Conservation (phyloP, 2,888 invertebrate species). For the Lepidocyrtoides sp. region DNA sequence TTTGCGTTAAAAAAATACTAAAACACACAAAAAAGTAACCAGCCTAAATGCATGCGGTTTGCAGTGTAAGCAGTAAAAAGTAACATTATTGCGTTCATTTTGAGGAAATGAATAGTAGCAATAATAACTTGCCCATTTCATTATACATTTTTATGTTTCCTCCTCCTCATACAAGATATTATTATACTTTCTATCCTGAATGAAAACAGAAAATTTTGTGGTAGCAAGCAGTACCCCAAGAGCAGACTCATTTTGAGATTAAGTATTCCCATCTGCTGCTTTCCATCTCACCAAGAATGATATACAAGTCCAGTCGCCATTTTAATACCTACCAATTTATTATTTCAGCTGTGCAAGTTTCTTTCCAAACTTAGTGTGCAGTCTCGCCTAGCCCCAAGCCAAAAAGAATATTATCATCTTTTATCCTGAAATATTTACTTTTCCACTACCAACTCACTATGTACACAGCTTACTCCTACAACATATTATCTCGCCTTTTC, state of each 20-base stretch:
- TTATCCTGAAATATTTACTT: too few relatives aligned
- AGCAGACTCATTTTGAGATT: background rate
- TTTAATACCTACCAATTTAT: background rate
- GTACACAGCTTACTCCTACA: too few relatives aligned
- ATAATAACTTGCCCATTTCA: background rate
- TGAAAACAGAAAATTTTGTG: too few relatives aligned
- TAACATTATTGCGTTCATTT: background rate
- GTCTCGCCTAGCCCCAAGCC: background rate
- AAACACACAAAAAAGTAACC: too few relatives aligned
- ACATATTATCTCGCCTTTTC: too few relatives aligned
- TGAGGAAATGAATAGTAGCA: background rate
- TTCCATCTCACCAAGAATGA: background rate
- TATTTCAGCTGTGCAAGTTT: background rate
- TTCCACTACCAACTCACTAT: too few relatives aligned
- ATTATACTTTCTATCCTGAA: too few relatives aligned
- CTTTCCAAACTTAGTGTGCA: too few relatives aligned
- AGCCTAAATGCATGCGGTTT: background rate
- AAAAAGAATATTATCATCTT: too few relatives aligned
- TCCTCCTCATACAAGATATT: background rate
- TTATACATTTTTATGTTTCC: background rate
- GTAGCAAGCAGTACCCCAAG: too few relatives aligned
- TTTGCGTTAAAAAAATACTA: background rate
- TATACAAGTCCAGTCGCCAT: background rate
- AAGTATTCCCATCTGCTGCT: slow-evolving; percentile 1
- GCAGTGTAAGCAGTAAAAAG: background rate